Evolutionary conservation across 2,888 invertebrate genomes (phyloP).

Genomic region (Drosophila aldrichi): DNA sequence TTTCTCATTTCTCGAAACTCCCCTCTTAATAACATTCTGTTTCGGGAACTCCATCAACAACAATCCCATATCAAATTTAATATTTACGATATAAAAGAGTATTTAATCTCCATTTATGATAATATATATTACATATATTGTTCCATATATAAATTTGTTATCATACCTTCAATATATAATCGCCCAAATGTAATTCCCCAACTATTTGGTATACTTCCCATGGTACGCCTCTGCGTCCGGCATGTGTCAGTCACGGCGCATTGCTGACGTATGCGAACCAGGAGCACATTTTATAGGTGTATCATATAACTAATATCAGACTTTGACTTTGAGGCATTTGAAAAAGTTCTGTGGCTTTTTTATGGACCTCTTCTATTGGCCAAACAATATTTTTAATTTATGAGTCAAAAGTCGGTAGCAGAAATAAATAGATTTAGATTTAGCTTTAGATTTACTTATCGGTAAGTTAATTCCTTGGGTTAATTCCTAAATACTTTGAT

Average conservation of each 20-base stretch:
- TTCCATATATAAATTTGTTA: neutral
- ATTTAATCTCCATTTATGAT: neutral
- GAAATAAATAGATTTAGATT: conserved; percentile 64
- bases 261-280: conserved; percentile 53
- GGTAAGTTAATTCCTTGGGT: conserved; percentile 57
- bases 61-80: neutral
- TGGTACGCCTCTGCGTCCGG: conserved; percentile 42
- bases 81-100: neutral
- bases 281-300: conserved; percentile 65
- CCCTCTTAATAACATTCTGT: too few relatives aligned
- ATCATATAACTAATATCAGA: conserved; percentile 74
- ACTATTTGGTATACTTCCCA: neutral
- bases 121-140: neutral
- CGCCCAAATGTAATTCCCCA: neutral
- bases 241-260: conserved; percentile 21
- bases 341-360: conserved; percentile 54
- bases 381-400: conserved; percentile 61
- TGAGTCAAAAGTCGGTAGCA: conserved; percentile 55
- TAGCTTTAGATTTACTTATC: conserved; percentile 69
- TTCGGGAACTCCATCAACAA: too few relatives aligned
- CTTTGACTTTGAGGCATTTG: conserved; percentile 66
- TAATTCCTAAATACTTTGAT: conserved; percentile 27
- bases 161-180: neutral
- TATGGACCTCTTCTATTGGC: conserved; percentile 63
- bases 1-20: too few relatives aligned